A percentile compares a stretch with the other conserved stretches of the same genome.
Conservation (phyloP, 2,888 invertebrate genomes). For the Pachymerium ferrugineum region DNA sequence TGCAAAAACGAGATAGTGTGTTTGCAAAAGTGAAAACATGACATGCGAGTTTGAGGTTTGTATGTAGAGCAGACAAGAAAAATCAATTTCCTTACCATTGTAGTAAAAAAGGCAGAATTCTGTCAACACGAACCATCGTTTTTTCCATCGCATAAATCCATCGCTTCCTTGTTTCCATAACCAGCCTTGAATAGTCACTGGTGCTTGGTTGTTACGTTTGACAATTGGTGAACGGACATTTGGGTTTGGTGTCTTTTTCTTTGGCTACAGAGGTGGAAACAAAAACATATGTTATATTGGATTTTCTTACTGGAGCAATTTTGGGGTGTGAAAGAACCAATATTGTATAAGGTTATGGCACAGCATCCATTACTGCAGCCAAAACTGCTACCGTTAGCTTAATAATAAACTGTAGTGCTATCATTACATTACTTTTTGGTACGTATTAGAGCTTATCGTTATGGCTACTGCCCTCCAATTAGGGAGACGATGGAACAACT, state of each 20-base stretch:
- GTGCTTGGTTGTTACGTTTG: slow-evolving; percentile 74
- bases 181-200: slow-evolving; percentile 82
- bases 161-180: slow-evolving; percentile 88
- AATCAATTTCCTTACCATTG: slow-evolving; percentile 61
- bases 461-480: no score
- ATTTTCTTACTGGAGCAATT: no score
- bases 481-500: no score
- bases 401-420: no score
- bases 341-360: no score
- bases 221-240: slow-evolving; percentile 66
- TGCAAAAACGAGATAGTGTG: no score
- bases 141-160: slow-evolving; percentile 88
- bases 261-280: slow-evolving; percentile 33
- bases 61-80: slow-evolving; percentile 36
- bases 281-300: no score
- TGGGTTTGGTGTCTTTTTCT: slow-evolving; percentile 30
- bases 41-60: neutral
- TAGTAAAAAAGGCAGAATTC: slow-evolving; percentile 92
- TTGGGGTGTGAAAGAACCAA: neutral
- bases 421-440: no score
- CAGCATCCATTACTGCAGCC: no score
- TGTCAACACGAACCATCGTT: slow-evolving; percentile 88
- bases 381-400: no score
- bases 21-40: no score
- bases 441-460: no score